Evolutionary conservation across 2,797 vertebrate species (phyloP).

Genomic region (Poeciliopsis turneri): DNA sequence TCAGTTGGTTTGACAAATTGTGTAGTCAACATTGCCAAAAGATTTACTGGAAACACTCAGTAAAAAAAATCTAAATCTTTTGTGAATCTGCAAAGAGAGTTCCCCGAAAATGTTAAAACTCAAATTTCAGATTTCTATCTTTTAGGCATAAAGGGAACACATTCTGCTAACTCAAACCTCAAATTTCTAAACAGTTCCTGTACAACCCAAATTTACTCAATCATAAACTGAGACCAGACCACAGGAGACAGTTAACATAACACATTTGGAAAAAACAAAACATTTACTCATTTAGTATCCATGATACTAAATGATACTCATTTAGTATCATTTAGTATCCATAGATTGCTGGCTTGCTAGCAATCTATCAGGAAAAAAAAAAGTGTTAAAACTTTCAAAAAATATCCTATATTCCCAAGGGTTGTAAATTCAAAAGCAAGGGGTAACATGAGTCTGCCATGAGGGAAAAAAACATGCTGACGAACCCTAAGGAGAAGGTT

Average conservation of each 20-base stretch:
- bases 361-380: not conserved
- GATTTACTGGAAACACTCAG: not conserved
- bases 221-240: constrained; percentile 33
- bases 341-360: not conserved
- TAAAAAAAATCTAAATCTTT: not conserved
- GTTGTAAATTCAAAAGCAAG: not conserved
- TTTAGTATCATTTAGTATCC: not conserved
- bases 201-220: constrained; percentile 14
- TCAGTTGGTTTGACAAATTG: not conserved
- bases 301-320: too few relatives aligned
- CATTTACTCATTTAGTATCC: not conserved
- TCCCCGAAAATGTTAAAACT: not conserved
- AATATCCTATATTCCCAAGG: not conserved
- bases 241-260: not conserved
- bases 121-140: not conserved
- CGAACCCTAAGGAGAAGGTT: constrained; percentile 36
- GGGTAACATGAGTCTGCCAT: constrained; percentile 11
- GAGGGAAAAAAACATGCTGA: constrained; percentile 23
- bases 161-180: not conserved
- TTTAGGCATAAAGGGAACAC: not conserved
- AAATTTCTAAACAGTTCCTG: constrained; percentile 19
- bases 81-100: not conserved
- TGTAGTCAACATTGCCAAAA: not conserved
- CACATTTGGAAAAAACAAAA: not conserved
- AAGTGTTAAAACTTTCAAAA: constrained; percentile 5